Conservation (phyloP, 2,113 vertebrate genomes). For the Laterallus jamaicensis region DNA sequence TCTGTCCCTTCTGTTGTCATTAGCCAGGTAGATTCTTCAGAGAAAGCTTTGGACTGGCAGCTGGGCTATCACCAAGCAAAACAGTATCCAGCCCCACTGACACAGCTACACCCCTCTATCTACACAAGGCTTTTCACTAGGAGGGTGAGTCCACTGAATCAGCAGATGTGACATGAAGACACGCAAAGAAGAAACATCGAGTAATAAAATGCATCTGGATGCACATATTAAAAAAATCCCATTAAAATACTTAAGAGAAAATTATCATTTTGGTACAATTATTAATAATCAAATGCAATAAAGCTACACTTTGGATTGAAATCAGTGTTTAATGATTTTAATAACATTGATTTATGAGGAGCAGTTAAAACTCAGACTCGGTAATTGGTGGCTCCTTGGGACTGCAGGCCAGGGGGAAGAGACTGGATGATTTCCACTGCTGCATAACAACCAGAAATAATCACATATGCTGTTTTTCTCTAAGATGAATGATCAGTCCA, state of each 20-base stretch:
- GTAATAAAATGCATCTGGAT: conserved; percentile 1
- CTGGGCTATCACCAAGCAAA: not conserved
- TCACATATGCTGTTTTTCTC: not conserved
- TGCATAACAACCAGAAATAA: conserved; percentile 39
- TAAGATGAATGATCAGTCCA: conserved; percentile 4
- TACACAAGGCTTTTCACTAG: not conserved
- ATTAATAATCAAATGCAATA: conserved; percentile 25
- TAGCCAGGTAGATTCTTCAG: not conserved
- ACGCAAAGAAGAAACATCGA: not conserved
- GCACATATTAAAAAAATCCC: not conserved
- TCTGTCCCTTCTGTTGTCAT: not conserved
- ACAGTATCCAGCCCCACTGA: not conserved
- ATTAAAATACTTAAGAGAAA: not conserved
- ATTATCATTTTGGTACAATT: not conserved
- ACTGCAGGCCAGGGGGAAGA: not conserved
- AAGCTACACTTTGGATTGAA: not conserved
- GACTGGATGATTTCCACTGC: conserved; percentile 7
- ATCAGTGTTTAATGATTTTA: conserved; percentile 11
- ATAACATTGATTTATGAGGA: conserved; percentile 45
- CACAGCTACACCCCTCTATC: not conserved
- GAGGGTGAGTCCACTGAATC: not conserved
- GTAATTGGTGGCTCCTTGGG: conserved; percentile 14
- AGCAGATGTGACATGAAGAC: not conserved
- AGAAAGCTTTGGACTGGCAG: not conserved
- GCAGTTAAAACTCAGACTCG: not conserved